These are phyloP conservation scores for Crotalus horridus DNA, from an alignment of 2,113 vertebrate genomes.

Conservation along the genomic window DNA sequence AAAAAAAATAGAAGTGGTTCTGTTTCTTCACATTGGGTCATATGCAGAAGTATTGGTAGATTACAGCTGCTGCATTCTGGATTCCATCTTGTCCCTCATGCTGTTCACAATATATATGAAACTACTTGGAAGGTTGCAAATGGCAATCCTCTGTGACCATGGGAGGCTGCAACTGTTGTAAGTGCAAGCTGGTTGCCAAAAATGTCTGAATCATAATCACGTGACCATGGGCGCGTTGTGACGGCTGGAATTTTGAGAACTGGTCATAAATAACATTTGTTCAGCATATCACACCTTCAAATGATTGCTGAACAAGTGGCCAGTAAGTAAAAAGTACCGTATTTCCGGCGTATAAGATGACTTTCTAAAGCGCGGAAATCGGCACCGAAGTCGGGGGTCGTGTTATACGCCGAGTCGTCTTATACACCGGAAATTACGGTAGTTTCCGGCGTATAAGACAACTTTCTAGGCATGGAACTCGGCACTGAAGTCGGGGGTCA, in stretches of 20 bases:
- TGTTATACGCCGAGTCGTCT: too few species aligned
- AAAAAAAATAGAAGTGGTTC: neutral
- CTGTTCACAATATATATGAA: neutral
- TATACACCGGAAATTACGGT: too few species aligned
- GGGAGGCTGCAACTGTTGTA: neutral
- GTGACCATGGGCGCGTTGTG: neutral
- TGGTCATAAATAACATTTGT: neutral
- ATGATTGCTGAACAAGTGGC: neutral
- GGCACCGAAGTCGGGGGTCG: too few species aligned
- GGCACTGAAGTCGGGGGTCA: too few species aligned
- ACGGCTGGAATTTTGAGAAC: neutral
- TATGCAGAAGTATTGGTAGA: neutral
- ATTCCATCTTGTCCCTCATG: neutral
- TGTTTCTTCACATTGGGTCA: neutral
- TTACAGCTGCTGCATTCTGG: neutral
- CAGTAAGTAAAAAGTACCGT: neutral
- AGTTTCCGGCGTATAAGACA: too few species aligned
- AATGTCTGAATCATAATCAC: neutral
- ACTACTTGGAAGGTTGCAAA: neutral
- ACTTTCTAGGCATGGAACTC: too few species aligned
- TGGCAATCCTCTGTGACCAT: neutral
- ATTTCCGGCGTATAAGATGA: too few species aligned
- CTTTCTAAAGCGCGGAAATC: too few species aligned
- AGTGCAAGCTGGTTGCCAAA: neutral
- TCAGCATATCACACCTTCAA: neutral